These are phyloP conservation scores for Altica lythri DNA, from an alignment of 2,888 invertebrate species.

Conservation along the genomic window DNA sequence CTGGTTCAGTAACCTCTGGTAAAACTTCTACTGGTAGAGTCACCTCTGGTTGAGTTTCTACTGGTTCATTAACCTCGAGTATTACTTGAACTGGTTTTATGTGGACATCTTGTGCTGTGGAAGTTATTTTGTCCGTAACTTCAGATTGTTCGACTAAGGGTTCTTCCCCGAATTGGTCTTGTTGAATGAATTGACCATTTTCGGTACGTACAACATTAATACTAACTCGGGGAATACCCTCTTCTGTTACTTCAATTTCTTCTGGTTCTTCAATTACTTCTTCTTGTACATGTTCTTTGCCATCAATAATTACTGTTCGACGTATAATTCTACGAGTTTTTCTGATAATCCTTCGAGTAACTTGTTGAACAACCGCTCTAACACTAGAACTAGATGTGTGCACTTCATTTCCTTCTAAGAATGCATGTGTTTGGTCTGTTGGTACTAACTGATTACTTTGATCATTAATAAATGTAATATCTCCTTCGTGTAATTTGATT, in stretches of 20 bases:
- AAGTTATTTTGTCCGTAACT: too few relatives aligned
- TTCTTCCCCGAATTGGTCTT: slow-evolving; percentile 47
- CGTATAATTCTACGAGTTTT: slow-evolving; percentile 77
- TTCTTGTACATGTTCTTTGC: slow-evolving; percentile 82
- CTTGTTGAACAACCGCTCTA: slow-evolving; percentile 80
- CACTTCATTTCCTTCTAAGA: slow-evolving; percentile 51
- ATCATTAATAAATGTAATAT: slow-evolving; percentile 53
- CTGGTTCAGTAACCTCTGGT: slow-evolving; percentile 47
- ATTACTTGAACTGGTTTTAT: too few relatives aligned
- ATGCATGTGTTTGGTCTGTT: slow-evolving; percentile 40
- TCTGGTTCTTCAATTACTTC: slow-evolving; percentile 86
- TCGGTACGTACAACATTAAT: slow-evolving; percentile 68
- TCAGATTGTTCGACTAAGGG: too few relatives aligned
- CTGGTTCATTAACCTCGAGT: too few relatives aligned
- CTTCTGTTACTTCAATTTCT: slow-evolving; percentile 72
- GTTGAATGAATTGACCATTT: slow-evolving; percentile 58
- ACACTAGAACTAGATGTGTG: slow-evolving; percentile 73
- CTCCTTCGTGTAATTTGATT: slow-evolving; percentile 56
- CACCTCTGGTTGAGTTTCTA: too few relatives aligned
- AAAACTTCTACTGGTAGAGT: not conserved
- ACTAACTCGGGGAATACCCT: slow-evolving; percentile 72
- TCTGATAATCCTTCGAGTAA: slow-evolving; percentile 76
- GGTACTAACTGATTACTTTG: slow-evolving; percentile 49
- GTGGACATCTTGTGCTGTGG: too few relatives aligned
- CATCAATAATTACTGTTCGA: slow-evolving; percentile 77